A percentile compares a stretch with the other conserved stretches of the same genome.
Evolutionary conservation across 2,797 vertebrate genomes (phyloP).

Genomic region (Intellagama lesueurii): DNA sequence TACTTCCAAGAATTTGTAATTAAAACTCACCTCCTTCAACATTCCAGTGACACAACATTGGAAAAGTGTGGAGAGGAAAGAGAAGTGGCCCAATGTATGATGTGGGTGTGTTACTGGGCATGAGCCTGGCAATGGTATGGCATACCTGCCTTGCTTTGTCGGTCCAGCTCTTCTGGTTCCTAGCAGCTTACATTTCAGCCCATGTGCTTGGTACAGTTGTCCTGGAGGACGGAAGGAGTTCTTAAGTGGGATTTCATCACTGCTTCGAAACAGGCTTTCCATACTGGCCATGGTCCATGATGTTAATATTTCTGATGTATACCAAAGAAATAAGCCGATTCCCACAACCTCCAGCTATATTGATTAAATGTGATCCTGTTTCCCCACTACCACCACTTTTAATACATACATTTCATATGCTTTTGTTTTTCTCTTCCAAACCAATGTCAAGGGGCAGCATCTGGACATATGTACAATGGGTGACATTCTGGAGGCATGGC

Average conservation of each 20-base stretch:
- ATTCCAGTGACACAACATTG: neutral
- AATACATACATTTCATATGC: no score
- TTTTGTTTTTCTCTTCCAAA: no score
- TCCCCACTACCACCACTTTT: no score
- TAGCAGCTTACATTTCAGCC: neutral
- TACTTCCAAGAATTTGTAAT: neutral
- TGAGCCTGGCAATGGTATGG: no score
- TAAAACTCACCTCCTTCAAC: neutral
- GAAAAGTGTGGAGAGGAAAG: no score
- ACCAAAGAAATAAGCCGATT: neutral
- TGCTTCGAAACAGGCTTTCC: no score
- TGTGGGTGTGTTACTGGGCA: neutral
- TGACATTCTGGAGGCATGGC: no score
- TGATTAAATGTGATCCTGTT: no score
- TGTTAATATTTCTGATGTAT: no score
- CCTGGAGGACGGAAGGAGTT: neutral
- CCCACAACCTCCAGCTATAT: neutral
- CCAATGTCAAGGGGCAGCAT: no score
- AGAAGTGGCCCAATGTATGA: neutral
- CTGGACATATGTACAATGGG: no score
- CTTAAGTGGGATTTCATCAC: neutral
- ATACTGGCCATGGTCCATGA: no score
- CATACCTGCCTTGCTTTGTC: neutral
- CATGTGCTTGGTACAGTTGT: neutral
- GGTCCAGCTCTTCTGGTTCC: neutral